Conservation (phyloP, 2,888 invertebrate species). For the Andrena hattorfiana region DNA sequence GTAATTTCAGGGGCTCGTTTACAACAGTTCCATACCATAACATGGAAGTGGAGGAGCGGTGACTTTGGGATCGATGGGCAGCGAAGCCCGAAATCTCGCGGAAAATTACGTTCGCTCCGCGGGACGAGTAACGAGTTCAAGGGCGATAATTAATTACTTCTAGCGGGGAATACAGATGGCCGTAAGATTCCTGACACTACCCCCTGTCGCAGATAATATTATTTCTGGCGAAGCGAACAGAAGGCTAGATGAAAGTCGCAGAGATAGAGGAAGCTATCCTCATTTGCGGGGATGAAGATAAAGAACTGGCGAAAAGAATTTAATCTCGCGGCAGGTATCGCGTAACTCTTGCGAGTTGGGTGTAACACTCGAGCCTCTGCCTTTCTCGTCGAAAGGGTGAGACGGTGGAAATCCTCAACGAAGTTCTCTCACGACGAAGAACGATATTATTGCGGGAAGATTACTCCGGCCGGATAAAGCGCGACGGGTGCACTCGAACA, state of each 20-base stretch:
- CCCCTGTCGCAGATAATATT: neutral
- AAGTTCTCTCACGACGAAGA: neutral
- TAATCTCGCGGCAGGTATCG: neutral
- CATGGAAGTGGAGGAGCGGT: neutral
- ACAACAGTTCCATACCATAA: neutral
- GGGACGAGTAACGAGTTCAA: neutral
- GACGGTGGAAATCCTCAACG: neutral
- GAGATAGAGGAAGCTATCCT: neutral
- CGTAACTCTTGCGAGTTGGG: neutral
- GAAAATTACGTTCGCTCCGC: neutral
- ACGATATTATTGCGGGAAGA: constrained; percentile 1
- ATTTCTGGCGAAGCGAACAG: neutral
- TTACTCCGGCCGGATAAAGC: constrained; percentile 7
- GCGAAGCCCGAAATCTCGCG: neutral
- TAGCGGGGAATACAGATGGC: neutral
- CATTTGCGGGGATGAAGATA: neutral
- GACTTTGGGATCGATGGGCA: neutral
- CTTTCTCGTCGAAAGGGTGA: neutral
- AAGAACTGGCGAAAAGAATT: neutral
- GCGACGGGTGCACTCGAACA: constrained; percentile 15
- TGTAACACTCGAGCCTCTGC: neutral
- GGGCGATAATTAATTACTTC: constrained; percentile 5
- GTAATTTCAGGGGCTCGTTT: neutral
- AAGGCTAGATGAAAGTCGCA: neutral
- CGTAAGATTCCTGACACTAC: neutral